Evolutionary conservation across 2,888 invertebrate genomes (phyloP), one percentile per base, ranked within the genome.

Genomic region (Euzetes globulus): DNA sequence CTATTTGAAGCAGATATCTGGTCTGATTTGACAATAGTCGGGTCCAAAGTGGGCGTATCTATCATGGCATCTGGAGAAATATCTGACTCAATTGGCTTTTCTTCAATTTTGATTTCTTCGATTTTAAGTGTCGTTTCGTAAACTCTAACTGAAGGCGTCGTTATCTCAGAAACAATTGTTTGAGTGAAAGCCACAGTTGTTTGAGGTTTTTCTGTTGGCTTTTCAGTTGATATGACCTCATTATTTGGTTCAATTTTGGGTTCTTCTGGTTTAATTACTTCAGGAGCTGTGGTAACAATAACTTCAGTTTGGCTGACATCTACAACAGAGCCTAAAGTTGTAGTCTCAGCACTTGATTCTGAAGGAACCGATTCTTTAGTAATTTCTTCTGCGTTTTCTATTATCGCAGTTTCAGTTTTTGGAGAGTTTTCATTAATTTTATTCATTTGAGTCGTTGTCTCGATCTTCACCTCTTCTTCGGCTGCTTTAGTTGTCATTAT

Each of bases 21-120:
- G 13, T 65, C 63, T 19, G 63, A 65, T 37, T 65, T 65, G 2
- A 65, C 37, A 37, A 65, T 37, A 19, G 37, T 65, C 9, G 63
- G 63, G 19, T 65, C 19, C 2, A 3, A 0, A 37, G 63, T 65
- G 11, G 63, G 33, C 11, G 3, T 22, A 11, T 37, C 17, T n/a
- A 37, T 11, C 63, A 65, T 65, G 19, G 63, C 33, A 37, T 37
- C 63, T 0, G 37, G 11, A 5, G 63, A 65, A 15, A 65, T n/a
- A 7, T 33, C 37, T 1, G 33, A 33, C 37, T 65, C 63, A 7
- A 7, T 65, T 1, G 37, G 27, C 29, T 27, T 58, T 27, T 15
- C 58, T 4, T 58, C 58, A 7, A 41, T 11, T 41, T 41, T 11
- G 1, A 41, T 11, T 11, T 58, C 58, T 27, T 27, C 55, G 4